These are phyloP conservation scores for Neodon shergylaensis DNA, from an alignment of 2,113 vertebrate genomes.

Conservation along the genomic window DNA sequence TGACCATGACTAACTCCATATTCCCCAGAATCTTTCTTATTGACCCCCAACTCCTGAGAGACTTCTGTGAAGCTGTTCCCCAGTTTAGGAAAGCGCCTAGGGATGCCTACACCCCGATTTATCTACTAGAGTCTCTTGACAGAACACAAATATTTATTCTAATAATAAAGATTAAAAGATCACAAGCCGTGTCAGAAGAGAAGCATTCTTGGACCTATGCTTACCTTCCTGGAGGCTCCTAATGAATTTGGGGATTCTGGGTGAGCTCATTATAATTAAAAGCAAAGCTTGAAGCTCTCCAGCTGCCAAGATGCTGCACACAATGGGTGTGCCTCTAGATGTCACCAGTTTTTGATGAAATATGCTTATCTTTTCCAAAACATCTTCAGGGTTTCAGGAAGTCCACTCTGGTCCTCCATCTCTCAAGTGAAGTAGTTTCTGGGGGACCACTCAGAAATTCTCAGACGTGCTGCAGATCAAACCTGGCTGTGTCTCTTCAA, in stretches of 20 bases:
- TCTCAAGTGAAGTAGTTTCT: not conserved
- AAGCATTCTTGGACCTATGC: not conserved
- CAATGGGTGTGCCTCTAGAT: not conserved
- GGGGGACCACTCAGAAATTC: not conserved
- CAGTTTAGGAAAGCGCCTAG: not conserved
- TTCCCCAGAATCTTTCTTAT: not conserved
- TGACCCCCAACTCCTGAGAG: not conserved
- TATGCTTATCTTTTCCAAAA: not conserved
- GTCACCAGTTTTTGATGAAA: not conserved
- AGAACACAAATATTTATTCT: not conserved
- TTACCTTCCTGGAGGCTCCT: slow-evolving; percentile 37
- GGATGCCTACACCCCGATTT: not conserved
- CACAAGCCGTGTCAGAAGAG: slow-evolving; percentile 7
- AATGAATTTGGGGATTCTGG: slow-evolving; percentile 29
- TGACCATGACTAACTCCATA: not conserved
- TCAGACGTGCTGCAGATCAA: not conserved
- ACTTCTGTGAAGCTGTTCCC: not conserved
- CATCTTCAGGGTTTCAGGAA: slow-evolving; percentile 11
- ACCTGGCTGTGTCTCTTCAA: not conserved
- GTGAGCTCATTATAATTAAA: slow-evolving; percentile 55
- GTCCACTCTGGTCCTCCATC: not conserved
- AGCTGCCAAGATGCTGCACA: not conserved
- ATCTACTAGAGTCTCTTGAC: not conserved
- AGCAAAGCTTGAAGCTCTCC: slow-evolving; percentile 1
- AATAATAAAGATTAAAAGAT: slow-evolving; percentile 55